These are phyloP conservation scores for Gadus macrocephalus DNA, from an alignment of 2,113 vertebrate species.

Conservation along the genomic window DNA sequence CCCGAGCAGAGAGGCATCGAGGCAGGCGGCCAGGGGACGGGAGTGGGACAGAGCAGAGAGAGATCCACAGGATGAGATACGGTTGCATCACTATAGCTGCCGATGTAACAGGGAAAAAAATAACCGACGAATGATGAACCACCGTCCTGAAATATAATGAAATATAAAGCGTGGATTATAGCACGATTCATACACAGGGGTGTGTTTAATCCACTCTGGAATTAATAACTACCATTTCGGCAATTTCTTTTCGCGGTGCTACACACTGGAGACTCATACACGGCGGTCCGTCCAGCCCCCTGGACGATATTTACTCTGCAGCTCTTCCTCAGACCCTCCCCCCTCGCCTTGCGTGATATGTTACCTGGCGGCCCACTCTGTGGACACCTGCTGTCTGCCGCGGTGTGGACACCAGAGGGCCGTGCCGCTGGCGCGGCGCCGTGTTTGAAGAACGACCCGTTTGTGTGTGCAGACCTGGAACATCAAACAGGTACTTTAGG, in stretches of 20 bases:
- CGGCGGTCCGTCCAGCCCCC: too few species aligned
- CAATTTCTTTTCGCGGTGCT: too few species aligned
- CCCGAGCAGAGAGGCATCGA: conserved; percentile 38
- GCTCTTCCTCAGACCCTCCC: background rate
- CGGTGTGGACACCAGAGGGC: conserved; percentile 42
- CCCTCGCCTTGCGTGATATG: background rate
- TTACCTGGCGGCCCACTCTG: too few species aligned
- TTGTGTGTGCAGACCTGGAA: conserved; percentile 61
- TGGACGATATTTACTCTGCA: too few species aligned
- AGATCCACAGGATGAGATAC: background rate
- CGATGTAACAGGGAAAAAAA: background rate
- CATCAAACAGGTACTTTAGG: conserved; percentile 61
- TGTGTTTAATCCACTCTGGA: too few species aligned
- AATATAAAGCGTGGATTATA: too few species aligned
- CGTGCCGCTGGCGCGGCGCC: conserved; percentile 41
- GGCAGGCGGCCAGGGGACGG: conserved; percentile 18
- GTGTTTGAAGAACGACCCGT: conserved; percentile 64
- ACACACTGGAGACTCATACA: too few species aligned
- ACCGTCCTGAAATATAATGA: too few species aligned
- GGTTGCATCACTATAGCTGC: too few species aligned
- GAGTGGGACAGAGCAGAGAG: conserved; percentile 5
- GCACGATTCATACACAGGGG: too few species aligned
- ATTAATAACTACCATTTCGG: too few species aligned
- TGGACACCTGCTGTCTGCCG: conserved; percentile 46
- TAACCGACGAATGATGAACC: too few species aligned